Evolutionary conservation across 2,797 vertebrate genomes (phyloP), one percentile per base, ranked within the genome.

Genomic region (Crocidura indochinensis): DNA sequence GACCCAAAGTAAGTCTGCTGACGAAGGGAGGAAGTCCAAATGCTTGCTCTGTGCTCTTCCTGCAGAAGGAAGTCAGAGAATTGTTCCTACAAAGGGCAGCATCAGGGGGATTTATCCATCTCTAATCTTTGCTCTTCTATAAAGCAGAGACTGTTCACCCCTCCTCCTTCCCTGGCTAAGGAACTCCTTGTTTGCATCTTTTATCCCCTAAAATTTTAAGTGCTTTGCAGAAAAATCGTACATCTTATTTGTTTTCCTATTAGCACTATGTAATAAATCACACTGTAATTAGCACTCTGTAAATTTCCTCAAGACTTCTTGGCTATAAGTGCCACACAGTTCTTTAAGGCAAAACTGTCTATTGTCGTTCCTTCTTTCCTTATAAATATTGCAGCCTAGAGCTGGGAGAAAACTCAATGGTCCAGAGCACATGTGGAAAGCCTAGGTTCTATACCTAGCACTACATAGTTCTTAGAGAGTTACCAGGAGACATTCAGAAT

Each of bases 151-250:
- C 38, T 22, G 26, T 65, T 65, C 26, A 27, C 24, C 15, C 38
- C 27, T 19, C 31, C 51, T 31, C 53, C 27, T 67, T 20, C 64
- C 64, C 74, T 38, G 6, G 14, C 1, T 38, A 10, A 15, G 9
- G 11, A 88, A 75, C 15, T 56, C 53, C 38, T 86, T 10, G 14
- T 74, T 75, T 75, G 12, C 15, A 71, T 53, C 19, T 38, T 74
- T 80, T 47, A 17, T 31, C 49, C 29, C 69, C 47, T 12, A 88
- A 31, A 73, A 90, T 80, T 26, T 77, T 51, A 88, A 69, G 17
- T 11, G 75, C 4, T 38, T 72, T 81, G 60, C 31, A 47, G 29
- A 46, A 90, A 9, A 87, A 81, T 27, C 14, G 0, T 14, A 46
- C 2, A 17, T 15, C 31, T 38, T 47, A 29, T 51, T 72, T 74